phyloP scores from a whole-genome alignment of 1,140 invertebrate species.

The Papilio helenus region DNA sequence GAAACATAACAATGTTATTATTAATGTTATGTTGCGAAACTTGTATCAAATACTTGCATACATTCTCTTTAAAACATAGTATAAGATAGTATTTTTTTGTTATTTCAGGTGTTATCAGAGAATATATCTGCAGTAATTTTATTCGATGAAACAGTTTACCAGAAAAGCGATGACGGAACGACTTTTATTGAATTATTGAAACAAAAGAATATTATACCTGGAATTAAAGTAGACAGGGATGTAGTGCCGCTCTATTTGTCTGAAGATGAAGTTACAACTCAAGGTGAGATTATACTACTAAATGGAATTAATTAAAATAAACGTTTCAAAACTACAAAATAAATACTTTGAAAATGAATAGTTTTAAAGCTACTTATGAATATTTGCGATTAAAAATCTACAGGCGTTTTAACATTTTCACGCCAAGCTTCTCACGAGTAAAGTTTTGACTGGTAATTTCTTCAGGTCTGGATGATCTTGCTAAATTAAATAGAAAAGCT shows the following conservation, averaged over 20 bases:
- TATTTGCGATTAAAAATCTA: not conserved
- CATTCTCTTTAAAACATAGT: no score
- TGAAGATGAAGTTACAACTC: conserved; percentile 96
- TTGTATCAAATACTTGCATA: no score
- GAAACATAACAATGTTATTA: not conserved
- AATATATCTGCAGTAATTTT: conserved; percentile 95
- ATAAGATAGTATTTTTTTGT: not conserved
- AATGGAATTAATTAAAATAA: not conserved
- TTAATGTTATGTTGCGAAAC: no score
- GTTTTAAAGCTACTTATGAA: not conserved
- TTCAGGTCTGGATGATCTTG: no score
- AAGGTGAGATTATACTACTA: conserved; percentile 85
- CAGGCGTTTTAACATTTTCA: conserved; percentile 7
- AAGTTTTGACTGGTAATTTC: no score
- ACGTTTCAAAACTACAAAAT: not conserved
- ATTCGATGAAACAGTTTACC: conserved; percentile 98
- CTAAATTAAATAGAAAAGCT: not conserved
- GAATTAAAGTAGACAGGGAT: conserved; percentile 95
- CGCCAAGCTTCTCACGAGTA: not conserved
- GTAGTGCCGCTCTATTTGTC: conserved; percentile 93
- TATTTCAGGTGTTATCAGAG: conserved; percentile 80
- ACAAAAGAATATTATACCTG: conserved; percentile 92
- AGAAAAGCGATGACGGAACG: conserved; percentile 93
- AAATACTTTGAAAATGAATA: not conserved
- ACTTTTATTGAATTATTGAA: conserved; percentile 91